phyloP scores from a whole-genome alignment of 2,113 vertebrate species.

The Pygoscelis adeliae region DNA sequence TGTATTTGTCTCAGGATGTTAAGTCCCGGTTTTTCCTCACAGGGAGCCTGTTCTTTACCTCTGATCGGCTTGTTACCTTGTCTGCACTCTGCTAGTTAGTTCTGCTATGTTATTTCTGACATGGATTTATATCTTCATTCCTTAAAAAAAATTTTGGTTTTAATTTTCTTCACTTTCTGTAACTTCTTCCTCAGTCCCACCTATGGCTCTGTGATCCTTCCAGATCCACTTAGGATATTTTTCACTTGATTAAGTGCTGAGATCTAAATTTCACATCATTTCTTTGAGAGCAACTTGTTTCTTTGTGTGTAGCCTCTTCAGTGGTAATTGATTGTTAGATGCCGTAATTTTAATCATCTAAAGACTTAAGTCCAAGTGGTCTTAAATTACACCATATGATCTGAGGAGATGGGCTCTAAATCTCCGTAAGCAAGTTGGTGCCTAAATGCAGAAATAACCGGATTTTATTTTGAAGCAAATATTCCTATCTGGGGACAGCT shows the following conservation, averaged over 20 bases:
- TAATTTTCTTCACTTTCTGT: background rate
- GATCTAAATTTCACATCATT: background rate
- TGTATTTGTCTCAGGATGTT: background rate
- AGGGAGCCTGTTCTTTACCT: background rate
- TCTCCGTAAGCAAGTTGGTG: background rate
- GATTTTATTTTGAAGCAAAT: background rate
- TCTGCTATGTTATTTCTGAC: background rate
- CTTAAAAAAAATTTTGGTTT: background rate
- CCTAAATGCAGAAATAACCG: background rate
- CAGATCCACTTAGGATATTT: background rate
- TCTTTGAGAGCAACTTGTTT: background rate
- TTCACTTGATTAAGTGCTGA: background rate
- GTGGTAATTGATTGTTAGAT: background rate
- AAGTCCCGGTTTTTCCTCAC: background rate
- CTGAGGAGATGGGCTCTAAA: background rate
- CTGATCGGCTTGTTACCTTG: background rate
- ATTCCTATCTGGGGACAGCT: background rate
- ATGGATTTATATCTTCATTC: background rate
- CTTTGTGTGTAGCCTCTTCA: background rate
- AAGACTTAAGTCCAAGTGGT: background rate
- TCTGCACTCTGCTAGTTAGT: background rate
- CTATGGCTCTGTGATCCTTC: background rate
- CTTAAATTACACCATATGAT: background rate
- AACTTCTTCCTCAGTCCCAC: background rate
- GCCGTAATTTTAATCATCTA: background rate